A percentile compares a stretch with the other conserved stretches of the same genome.
Evolutionary conservation across 92 coral and sea anemone genomes (phyloP).

Genomic region (Palythoa grandis): DNA sequence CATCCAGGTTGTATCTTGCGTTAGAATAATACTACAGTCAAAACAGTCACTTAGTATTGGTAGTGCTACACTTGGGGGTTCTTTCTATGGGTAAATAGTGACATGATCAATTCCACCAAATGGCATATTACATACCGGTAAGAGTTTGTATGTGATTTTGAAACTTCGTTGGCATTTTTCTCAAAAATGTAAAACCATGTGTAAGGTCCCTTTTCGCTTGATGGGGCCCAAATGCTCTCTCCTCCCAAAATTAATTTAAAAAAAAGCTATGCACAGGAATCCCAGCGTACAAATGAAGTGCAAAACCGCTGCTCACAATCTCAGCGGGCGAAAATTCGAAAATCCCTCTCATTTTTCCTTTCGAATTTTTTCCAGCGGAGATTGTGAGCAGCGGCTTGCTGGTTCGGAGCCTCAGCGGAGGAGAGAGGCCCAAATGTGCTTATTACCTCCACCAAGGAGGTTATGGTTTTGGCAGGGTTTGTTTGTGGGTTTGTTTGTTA

Average conservation of each 20-base stretch:
- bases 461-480: slow-evolving; percentile 4
- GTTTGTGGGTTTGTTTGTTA: not conserved
- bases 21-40: not conserved
- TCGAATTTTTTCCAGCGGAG: too few species aligned
- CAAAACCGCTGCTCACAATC: too few species aligned
- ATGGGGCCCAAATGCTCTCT: slow-evolving; percentile 19
- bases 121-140: slow-evolving; percentile 15
- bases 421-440: slow-evolving; percentile 28
- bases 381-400: too few species aligned
- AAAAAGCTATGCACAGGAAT: too few species aligned
- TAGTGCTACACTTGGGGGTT: not conserved
- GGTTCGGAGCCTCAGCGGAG: too few species aligned
- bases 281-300: too few species aligned
- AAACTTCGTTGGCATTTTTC: slow-evolving; percentile 17
- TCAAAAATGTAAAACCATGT: not conserved
- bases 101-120: not conserved
- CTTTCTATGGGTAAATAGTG: not conserved
- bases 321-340: too few species aligned
- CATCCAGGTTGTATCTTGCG: too few species aligned
- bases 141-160: slow-evolving; percentile 18
- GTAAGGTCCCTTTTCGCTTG: slow-evolving; percentile 9
- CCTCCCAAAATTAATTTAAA: too few species aligned
- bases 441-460: slow-evolving; percentile 9
- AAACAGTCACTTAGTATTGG: slow-evolving; percentile 14
- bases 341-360: too few species aligned